Evolutionary conservation across 2,113 vertebrate genomes (phyloP), one percentile per base, ranked within the genome.

Genomic region (Mastomys natalensis): DNA sequence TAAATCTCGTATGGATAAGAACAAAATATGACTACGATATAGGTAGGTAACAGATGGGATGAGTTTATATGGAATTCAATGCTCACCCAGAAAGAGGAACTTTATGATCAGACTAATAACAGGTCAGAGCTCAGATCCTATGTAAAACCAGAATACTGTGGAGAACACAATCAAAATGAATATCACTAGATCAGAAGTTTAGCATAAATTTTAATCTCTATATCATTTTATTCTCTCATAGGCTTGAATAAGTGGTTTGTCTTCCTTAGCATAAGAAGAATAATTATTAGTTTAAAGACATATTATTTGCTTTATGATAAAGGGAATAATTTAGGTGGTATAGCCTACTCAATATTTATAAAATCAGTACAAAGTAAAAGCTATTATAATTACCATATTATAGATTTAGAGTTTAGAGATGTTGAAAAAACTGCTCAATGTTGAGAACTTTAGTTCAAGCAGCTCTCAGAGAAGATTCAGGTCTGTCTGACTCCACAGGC

Each of bases 381-480:
- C 9, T 95, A 87, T 40, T 82, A 48, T 64, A 82, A 76, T 80
- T 6, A 66, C 16, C 15, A 70, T 60, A 78, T 76, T 62, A 74
- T 64, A 80, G 40, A 92, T 92, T 74, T 70, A 17, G 81, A 92
- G 22, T 64, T 95, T 62, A 92, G n/a, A 89, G 53, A 60, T 4
- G 4, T 84, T 92, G 73, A 82, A 58, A 90, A 92, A 34, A 37
- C 45, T 87, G 13, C 21, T 19, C 74, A 90, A 7, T 90, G 24
- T 93, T 94, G 26, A 84, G 21, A 93, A 96, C 3, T 90, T 34
- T 77, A 91, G 26, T 72, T 22, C n/a, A 94, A 90, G 34, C 60
- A 97, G 15, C 53, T 88, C 53, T 90, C 48, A 81, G 8, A 70
- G 34, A 93, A 10, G 58, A 87, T 48, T 90, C 22, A 94, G 87